Percentiles rank a stretch among this genome's conserved stretches.
These are phyloP conservation scores for Frankliniella fusca DNA, from an alignment of 2,888 invertebrate species.

Conservation along the genomic window DNA sequence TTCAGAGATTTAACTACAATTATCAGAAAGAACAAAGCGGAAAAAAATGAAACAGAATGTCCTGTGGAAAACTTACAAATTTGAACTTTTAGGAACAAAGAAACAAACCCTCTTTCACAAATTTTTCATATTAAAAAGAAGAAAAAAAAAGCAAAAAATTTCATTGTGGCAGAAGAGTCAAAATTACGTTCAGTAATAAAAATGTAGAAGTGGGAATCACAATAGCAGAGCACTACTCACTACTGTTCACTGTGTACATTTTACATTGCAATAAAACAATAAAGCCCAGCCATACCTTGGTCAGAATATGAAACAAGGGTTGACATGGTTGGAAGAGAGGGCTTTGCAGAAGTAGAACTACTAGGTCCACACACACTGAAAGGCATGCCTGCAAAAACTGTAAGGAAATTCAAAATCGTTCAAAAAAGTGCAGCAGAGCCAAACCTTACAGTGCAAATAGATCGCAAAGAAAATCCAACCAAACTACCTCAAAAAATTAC, in stretches of 20 bases:
- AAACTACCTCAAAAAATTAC: not conserved
- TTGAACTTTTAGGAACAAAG: too few species aligned
- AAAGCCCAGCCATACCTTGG: not conserved
- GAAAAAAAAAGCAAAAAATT: not conserved
- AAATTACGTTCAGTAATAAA: too few species aligned
- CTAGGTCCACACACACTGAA: not conserved
- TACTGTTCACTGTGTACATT: too few species aligned
- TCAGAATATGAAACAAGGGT: not conserved
- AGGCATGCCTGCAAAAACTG: slow-evolving; percentile 5
- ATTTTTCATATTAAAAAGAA: not conserved
- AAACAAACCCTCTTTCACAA: too few species aligned
- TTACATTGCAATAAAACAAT: too few species aligned
- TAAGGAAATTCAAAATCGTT: not conserved
- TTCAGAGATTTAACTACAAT: not conserved
- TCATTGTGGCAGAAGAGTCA: too few species aligned
- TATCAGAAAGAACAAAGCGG: not conserved
- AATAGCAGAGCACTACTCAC: too few species aligned
- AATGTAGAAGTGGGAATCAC: too few species aligned
- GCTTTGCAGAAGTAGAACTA: not conserved
- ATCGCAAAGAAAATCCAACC: not conserved
- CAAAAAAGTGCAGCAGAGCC: not conserved
- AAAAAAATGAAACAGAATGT: not conserved
- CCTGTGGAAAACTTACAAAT: too few species aligned
- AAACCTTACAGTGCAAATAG: not conserved
- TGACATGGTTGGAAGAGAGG: not conserved